Evolutionary conservation across 2,113 vertebrate species (phyloP), one percentile per base, ranked within the genome.

Genomic region (Corythoichthys intestinalis): DNA sequence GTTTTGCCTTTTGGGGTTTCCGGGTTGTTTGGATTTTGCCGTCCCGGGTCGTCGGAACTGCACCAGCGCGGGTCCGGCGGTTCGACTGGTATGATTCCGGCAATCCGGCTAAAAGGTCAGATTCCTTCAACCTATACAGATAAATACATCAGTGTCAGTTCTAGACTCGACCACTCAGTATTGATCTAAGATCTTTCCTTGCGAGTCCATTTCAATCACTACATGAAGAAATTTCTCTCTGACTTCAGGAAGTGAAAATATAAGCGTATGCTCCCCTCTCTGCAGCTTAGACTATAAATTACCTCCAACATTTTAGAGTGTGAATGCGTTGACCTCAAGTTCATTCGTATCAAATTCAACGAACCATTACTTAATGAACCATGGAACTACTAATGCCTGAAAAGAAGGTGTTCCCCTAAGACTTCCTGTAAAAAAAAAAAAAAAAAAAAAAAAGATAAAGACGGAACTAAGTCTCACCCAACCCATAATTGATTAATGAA

Each of bases 141-240:
- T 66, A 41, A 38, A 52, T 52, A 48, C 44, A 71, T 61, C 1
- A 1, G n/a, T 73, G 52, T 65, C 63, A 58, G 57, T 14, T 15
- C 10, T 38, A 72, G 53, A 70, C 46, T 38, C 39, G 58, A 44
- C 41, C 14, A 69, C 57, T 53, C 56, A 46, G 69, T 77, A 83
- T 76, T 71, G 77, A 83, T 81, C 66, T 6, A 52, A 11, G 4
- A 67, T 69, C 54, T 68, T 63, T 74, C 53, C 74, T 54, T 60
- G 38, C 54, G 64, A 78, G 64, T 58, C 54, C 44, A 37, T 62
- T 46, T 38, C 67, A 49, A 69, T 60, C 53, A 56, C 53, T 44
- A 7, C 41, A 7, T 44, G 41, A 44, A 4, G 6, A 28, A 56
- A 56, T 28, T 0, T 34, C 53, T 28, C n/a, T 53, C 7, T 9